Base-by-base conservation (phyloP, 2,113 vertebrate species). In the Anoplopoma fimbria region DNA sequence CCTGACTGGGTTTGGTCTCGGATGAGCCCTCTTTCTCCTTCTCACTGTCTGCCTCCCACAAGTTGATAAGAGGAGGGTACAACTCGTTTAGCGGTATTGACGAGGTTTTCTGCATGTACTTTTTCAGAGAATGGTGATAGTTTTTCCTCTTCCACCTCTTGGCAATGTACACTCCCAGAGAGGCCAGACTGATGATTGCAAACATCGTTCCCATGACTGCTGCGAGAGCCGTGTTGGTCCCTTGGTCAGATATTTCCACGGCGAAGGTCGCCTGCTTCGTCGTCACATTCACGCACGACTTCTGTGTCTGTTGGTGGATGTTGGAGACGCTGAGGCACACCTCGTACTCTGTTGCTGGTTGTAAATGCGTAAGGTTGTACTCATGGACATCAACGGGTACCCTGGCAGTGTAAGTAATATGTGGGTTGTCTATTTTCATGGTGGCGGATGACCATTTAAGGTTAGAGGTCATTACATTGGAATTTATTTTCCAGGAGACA, bases 31-130 rank as follows among this genome's bases (percentile, higher is more conserved):
- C 98, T 79, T 99, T 99, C 83, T 99, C 98, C 78, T 99, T 99
- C 88, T 99, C 98, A 40, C 94, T 96, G 93, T 99, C 98, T 0
- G 95, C 96, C 89, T 99, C 98, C 98, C 98, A 99, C 91, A 99
- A 94, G 92, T 98, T 99, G 90, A 99, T 99, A 78, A 99, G 98
- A 1, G 98, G 98, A 2, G 98, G 98, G 89, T 99, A 99, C 64
- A 99, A 94, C 95, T 99, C 98, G 0, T 99, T 99, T 49, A 99
- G 91, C 0, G 98, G 98, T 89, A 99, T 99, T 0, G 98, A 99
- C 1, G 98, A 99, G 64, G 98, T 99, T 92, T 99, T 99, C 94
- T 99, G 97, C 98, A 99, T 99, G 94, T 99, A 99, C 92, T 99
- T 99, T 93, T 99, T 99, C 45, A 99, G 84, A 0, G 98, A 99